Percentiles rank a stretch among this genome's conserved stretches.
These are phyloP conservation scores for Petrolisthes cinctipes DNA, from an alignment of 2,888 invertebrate species.

Conservation along the genomic window DNA sequence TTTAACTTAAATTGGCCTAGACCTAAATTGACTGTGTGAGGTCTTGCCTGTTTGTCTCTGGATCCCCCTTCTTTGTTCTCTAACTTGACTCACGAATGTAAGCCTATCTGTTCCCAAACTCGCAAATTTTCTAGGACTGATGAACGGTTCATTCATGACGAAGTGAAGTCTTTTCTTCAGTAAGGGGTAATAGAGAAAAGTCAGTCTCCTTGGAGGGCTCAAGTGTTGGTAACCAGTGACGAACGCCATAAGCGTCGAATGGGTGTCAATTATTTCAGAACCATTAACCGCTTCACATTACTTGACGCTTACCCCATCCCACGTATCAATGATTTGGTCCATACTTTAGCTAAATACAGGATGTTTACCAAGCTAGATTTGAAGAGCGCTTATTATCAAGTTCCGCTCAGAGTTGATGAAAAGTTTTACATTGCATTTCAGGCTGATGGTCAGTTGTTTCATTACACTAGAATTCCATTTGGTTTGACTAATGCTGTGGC, in stretches of 20 bases:
- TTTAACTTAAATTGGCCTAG: neutral
- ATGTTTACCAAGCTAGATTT: too few species aligned
- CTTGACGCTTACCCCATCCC: slow-evolving; percentile 65
- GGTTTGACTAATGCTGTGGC: slow-evolving; percentile 58
- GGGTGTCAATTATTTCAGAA: slow-evolving; percentile 64
- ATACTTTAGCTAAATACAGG: slow-evolving; percentile 42
- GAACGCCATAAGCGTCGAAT: slow-evolving; percentile 52
- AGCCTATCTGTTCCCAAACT: neutral
- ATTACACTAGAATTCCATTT: slow-evolving; percentile 45
- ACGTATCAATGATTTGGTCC: slow-evolving; percentile 42
- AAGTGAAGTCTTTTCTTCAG: too few species aligned
- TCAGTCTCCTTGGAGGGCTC: slow-evolving; percentile 62
- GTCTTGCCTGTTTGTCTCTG: neutral
- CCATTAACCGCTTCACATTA: slow-evolving; percentile 64
- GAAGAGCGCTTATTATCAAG: slow-evolving; percentile 56
- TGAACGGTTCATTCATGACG: too few species aligned
- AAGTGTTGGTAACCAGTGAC: slow-evolving; percentile 52
- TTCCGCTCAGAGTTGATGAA: slow-evolving; percentile 36
- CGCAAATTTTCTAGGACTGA: too few species aligned
- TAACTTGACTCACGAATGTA: neutral
- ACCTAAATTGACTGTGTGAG: slow-evolving; percentile 14
- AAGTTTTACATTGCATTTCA: slow-evolving; percentile 56
- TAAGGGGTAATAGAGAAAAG: too few species aligned
- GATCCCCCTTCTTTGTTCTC: neutral
- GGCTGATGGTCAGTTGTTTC: too few species aligned